Base-by-base conservation (phyloP, 2,113 vertebrate genomes). In the Rostratula benghalensis region DNA sequence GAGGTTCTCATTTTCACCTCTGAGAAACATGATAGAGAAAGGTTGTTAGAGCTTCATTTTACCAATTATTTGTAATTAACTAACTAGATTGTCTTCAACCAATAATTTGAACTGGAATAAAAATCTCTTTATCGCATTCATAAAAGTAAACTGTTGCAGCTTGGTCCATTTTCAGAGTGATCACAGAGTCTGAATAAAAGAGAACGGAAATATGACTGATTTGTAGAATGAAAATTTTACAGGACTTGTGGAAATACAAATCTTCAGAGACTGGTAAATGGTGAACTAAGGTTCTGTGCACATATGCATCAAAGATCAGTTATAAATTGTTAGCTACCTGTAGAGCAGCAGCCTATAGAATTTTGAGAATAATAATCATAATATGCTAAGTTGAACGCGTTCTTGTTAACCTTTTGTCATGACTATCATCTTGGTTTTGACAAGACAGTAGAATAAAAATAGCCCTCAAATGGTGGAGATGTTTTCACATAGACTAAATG, bases 361-460 rank as follows among this genome's bases (percentile, higher is more conserved):
- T 50, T 69, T 79, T 74, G 56, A 59, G 86, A 64, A 48, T 19
- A 80, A 30, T 25, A 80, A 30, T n/a, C n/a, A n/a, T 51, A 23
- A 12, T 48, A 19, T 7, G 20, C 43, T 33, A 30, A 27, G 30
- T 80, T 41, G 53, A 83, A 53, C 3, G 0, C 46, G 46, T 60
- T 51, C 24, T 65, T 94, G 51, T 70, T 56, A 35, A 61, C 63
- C 43, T 75, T 83, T 41, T 70, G 13, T 75, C 57, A 28, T 25
- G 53, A 37, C 59, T 48, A 1, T 53, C 0, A 1, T 7, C 37
- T 57, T 70, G 28, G 0, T 16, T 83, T 90, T 51, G 83, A 37
- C 41, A 87, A 76, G 33, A 48, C 27, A 53, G 43, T 59, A 33
- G 59, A 85, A 74, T 35, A 82, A 92, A 95, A 94, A 46, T 68